These are phyloP conservation scores for Subacronicta megacephala DNA, from an alignment of 2,888 invertebrate species.

Conservation along the genomic window DNA sequence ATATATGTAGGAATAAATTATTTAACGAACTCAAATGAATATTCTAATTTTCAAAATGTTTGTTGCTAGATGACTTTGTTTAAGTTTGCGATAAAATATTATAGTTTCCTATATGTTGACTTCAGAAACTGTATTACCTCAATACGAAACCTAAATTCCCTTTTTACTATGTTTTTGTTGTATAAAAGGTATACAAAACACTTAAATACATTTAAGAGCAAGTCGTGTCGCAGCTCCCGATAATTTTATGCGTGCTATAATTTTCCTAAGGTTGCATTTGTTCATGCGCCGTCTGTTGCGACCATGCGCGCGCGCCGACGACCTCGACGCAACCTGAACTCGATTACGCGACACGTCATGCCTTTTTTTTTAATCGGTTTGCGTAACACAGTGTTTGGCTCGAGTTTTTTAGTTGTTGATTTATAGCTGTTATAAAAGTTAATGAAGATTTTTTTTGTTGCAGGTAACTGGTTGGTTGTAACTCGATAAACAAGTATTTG, in stretches of 20 bases:
- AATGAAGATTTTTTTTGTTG: slow-evolving; percentile 38
- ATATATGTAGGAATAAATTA: too few species aligned
- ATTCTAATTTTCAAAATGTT: too few species aligned
- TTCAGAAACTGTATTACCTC: too few species aligned
- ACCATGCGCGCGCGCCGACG: slow-evolving; percentile 18
- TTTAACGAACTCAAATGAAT: too few species aligned
- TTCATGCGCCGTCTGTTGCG: slow-evolving; percentile 17
- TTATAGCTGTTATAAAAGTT: slow-evolving; percentile 26
- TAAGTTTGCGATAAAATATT: too few species aligned
- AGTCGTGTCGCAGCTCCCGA: neutral
- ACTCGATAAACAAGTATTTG: slow-evolving; percentile 11
- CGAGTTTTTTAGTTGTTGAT: slow-evolving; percentile 15
- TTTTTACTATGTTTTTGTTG: too few species aligned
- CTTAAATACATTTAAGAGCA: too few species aligned
- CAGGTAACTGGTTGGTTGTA: slow-evolving; percentile 41
- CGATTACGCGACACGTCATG: slow-evolving; percentile 37
- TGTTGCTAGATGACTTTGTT: too few species aligned
- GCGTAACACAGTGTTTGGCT: slow-evolving; percentile 31
- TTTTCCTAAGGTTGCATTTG: slow-evolving; percentile 30
- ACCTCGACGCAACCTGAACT: slow-evolving; percentile 30
- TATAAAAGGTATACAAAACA: too few species aligned
- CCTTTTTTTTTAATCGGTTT: slow-evolving; percentile 14
- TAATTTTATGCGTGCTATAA: slow-evolving; percentile 20
- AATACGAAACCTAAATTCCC: too few species aligned
- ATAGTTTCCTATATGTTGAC: too few species aligned